These are phyloP conservation scores for Heliothis subflexa DNA, from an alignment of 1,140 invertebrate species.

Conservation along the genomic window DNA sequence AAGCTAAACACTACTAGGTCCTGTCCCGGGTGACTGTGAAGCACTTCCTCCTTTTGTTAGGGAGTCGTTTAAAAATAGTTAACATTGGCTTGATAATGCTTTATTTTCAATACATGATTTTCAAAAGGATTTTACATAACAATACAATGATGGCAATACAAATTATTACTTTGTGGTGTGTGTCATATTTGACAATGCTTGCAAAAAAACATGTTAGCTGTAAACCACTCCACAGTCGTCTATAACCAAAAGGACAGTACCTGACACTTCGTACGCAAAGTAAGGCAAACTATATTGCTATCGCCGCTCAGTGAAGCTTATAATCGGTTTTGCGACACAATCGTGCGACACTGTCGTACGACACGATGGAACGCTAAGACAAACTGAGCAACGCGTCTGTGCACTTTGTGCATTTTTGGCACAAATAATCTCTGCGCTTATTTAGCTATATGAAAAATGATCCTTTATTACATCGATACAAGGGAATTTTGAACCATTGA, in stretches of 20 bases:
- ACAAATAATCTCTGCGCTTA: constrained; percentile 58
- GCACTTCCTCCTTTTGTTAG: no score
- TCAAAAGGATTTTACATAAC: no score
- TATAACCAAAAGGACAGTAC: neutral
- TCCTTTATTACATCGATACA: neutral
- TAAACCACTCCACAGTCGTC: constrained; percentile 8
- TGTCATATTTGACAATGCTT: no score
- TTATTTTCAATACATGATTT: neutral
- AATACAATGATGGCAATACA: no score
- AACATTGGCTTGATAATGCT: no score
- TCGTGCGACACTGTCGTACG: neutral
- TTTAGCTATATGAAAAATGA: neutral
- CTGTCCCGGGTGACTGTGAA: neutral
- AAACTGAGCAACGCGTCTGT: constrained; percentile 52
- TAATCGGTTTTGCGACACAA: neutral
- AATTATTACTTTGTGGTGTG: no score
- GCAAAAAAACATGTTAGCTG: neutral
- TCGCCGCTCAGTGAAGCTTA: neutral
- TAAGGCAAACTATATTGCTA: constrained; percentile 41
- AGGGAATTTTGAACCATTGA: no score
- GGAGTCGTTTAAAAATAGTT: neutral
- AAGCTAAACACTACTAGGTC: constrained; percentile 35
- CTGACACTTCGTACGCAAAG: constrained; percentile 16
- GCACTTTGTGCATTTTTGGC: constrained; percentile 68
- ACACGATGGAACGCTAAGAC: neutral